phyloP scores from a whole-genome alignment of 2,888 invertebrate genomes.

The Cryptus armator region DNA sequence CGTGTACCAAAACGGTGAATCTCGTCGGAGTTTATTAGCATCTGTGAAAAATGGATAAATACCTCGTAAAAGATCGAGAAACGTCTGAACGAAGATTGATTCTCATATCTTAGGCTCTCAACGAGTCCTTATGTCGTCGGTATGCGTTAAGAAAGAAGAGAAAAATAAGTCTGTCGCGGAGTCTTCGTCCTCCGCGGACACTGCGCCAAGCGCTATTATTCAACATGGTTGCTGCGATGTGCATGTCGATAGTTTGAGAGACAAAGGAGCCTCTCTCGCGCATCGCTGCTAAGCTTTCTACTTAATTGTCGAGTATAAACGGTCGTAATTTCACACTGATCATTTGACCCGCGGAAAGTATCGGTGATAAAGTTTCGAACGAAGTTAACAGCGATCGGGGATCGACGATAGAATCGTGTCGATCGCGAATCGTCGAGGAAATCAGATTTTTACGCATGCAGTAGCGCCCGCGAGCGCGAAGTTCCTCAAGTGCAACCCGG shows the following conservation, averaged over 20 bases:
- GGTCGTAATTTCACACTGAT: neutral
- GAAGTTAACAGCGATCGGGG: neutral
- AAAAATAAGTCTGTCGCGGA: neutral
- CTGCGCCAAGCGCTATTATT: neutral
- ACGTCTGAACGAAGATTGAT: no score
- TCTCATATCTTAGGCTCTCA: no score
- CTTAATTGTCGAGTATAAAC: neutral
- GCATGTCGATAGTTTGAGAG: neutral
- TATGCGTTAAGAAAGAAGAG: neutral
- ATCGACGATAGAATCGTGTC: neutral
- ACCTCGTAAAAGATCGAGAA: no score
- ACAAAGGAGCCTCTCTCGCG: neutral
- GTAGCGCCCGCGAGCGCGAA: slow-evolving; percentile 10
- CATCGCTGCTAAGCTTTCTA: slow-evolving; percentile 10
- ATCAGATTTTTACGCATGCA: neutral
- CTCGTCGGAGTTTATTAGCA: no score
- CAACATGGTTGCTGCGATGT: neutral
- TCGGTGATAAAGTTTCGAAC: neutral
- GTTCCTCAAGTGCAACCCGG: slow-evolving; percentile 44
- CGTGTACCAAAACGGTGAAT: no score
- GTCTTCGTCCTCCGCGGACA: neutral
- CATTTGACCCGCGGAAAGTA: neutral
- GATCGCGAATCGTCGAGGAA: neutral
- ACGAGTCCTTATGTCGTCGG: no score
- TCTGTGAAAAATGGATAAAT: no score